phyloP scores from a whole-genome alignment of 2,888 invertebrate genomes.

The Strigamia transsilvanica region DNA sequence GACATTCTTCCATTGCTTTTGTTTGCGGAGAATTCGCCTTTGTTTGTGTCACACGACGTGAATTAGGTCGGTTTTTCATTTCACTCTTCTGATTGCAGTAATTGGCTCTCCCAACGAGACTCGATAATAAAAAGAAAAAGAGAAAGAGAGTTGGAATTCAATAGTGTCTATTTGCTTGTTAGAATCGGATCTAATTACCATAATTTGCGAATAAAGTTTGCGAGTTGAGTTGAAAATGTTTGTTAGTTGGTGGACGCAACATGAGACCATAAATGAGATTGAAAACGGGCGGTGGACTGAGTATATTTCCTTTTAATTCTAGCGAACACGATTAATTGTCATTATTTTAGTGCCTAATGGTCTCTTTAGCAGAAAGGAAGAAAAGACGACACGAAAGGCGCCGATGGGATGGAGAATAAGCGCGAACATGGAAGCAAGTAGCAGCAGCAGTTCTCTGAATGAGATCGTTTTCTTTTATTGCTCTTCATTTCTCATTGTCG shows the following conservation, averaged over 20 bases:
- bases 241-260: neutral
- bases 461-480: conserved; percentile 39
- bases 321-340: conserved; percentile 38
- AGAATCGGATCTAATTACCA: conserved; percentile 9
- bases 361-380: conserved; percentile 15
- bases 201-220: conserved; percentile 1
- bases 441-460: neutral
- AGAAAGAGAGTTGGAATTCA: neutral
- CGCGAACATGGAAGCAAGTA: neutral
- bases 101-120: neutral
- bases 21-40: neutral
- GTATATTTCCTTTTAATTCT: conserved; percentile 21
- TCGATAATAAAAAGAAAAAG: conserved; percentile 5
- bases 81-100: neutral
- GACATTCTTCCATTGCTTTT: neutral
- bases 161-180: conserved; percentile 16
- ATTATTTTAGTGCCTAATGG: conserved; percentile 29
- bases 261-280: neutral
- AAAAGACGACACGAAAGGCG: neutral
- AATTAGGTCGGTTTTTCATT: conserved; percentile 29
- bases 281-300: conserved; percentile 7
- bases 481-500: conserved; percentile 14
- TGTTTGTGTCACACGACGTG: conserved; percentile 7
- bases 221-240: neutral
- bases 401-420: neutral